Evolutionary conservation across 2,797 vertebrate genomes (phyloP).

Genomic region (Sus cebifrons): DNA sequence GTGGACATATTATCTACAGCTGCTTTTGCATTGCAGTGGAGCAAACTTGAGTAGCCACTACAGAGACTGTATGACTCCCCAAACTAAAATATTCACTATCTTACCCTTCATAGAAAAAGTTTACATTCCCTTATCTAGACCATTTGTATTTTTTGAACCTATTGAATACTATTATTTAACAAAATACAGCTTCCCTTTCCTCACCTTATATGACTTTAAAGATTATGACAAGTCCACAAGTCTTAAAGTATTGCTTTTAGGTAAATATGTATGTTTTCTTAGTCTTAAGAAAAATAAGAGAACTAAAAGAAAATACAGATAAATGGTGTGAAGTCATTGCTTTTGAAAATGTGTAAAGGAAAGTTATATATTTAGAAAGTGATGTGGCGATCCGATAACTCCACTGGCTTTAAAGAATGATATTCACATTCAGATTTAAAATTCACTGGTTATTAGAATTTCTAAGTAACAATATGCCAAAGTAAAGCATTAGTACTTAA

Average conservation of each 20-base stretch:
- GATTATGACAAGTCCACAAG: background rate
- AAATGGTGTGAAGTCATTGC: background rate
- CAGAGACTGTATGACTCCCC: background rate
- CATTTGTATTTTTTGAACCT: background rate
- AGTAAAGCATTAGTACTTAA: background rate
- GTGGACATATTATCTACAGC: background rate
- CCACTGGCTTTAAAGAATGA: constrained; percentile 45
- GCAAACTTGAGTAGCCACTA: background rate
- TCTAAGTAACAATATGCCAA: background rate
- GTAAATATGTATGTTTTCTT: constrained; percentile 20
- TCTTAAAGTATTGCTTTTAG: background rate
- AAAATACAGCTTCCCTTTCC: background rate
- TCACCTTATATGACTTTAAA: background rate
- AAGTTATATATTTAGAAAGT: background rate
- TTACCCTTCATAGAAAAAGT: background rate
- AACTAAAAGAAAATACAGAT: background rate
- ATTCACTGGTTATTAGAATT: background rate
- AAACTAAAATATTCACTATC: background rate
- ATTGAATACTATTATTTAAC: background rate
- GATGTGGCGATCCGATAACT: background rate
- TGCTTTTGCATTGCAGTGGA: background rate
- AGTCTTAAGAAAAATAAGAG: background rate
- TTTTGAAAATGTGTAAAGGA: constrained; percentile 29
- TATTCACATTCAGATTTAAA: constrained; percentile 40
- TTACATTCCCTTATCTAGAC: background rate